Conservation (phyloP, 1,140 invertebrate genomes). For the Steinernema feltiae region DNA sequence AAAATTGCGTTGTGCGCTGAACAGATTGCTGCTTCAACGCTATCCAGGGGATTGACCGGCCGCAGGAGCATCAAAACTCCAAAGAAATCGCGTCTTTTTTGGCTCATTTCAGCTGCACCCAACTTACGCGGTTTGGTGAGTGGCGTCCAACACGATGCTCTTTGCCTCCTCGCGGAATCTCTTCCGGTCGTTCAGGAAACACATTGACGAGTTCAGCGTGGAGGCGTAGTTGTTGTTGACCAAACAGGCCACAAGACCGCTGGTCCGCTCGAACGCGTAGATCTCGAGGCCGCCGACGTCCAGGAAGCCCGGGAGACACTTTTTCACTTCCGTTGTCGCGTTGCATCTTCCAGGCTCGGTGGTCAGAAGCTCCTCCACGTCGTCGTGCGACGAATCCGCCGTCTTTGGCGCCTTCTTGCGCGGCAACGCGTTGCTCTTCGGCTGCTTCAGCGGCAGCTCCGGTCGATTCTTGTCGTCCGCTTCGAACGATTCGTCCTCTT, state of each 20-base stretch:
- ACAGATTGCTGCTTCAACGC: too few relatives aligned
- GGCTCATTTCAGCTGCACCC: too few relatives aligned
- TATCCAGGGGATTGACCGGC: too few relatives aligned
- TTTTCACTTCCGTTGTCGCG: neutral
- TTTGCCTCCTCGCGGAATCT: neutral
- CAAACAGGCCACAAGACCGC: neutral
- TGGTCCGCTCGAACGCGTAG: neutral
- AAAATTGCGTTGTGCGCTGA: too few relatives aligned
- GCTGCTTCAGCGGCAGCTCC: neutral
- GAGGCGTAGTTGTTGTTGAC: neutral
- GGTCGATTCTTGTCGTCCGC: neutral
- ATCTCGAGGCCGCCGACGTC: neutral
- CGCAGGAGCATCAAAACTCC: too few relatives aligned
- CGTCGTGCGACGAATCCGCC: too few relatives aligned
- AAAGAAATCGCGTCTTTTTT: too few relatives aligned
- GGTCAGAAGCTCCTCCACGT: neutral
- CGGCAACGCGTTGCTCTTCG: too few relatives aligned
- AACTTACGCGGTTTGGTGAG: neutral
- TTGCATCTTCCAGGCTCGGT: neutral
- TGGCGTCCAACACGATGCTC: neutral
- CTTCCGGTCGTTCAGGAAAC: neutral
- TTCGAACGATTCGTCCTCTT: neutral
- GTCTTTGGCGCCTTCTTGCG: too few relatives aligned
- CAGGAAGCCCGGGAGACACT: neutral
- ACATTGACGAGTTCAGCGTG: neutral